Percentiles rank a stretch among this genome's conserved stretches.
phyloP scores from a whole-genome alignment of 2,888 invertebrate species.

The Chesias legatella region DNA sequence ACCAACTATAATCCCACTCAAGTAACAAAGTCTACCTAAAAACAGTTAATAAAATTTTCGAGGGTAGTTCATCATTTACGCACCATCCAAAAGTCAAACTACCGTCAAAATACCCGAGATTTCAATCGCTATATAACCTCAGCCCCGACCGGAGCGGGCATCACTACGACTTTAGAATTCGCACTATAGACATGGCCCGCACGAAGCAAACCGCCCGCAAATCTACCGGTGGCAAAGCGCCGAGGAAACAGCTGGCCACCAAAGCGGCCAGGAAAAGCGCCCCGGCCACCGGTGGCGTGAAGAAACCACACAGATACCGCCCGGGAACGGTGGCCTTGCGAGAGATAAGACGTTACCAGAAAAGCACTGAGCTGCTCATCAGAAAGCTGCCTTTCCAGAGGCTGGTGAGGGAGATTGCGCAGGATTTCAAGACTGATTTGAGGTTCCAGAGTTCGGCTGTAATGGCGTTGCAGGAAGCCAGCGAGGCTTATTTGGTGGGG shows the following conservation, averaged over 20 bases:
- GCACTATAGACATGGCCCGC: constrained; percentile 77
- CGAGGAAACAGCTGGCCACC: constrained; percentile 85
- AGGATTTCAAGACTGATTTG: constrained; percentile 86
- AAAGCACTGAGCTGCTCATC: constrained; percentile 86
- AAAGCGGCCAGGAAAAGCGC: constrained; percentile 87
- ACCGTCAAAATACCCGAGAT: constrained; percentile 1
- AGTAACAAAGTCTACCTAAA: too few species aligned
- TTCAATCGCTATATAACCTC: constrained; percentile 1
- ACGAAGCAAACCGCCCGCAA: constrained; percentile 88
- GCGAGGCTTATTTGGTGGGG: constrained; percentile 83
- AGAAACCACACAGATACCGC: constrained; percentile 86
- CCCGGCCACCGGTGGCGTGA: constrained; percentile 86
- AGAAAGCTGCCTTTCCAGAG: constrained; percentile 87
- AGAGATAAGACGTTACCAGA: constrained; percentile 87
- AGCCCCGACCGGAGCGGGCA: background rate
- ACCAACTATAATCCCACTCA: too few species aligned
- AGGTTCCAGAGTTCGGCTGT: constrained; percentile 86
- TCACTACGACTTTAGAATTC: background rate
- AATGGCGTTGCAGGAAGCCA: constrained; percentile 83
- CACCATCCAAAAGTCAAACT: background rate
- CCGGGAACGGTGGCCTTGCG: constrained; percentile 85
- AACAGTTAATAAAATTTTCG: too few species aligned
- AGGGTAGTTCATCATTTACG: too few species aligned
- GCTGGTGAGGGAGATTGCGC: constrained; percentile 86
- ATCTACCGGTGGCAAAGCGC: constrained; percentile 87